A percentile compares a stretch with the other conserved stretches of the same genome.
These are phyloP conservation scores for Hypena proboscidalis DNA, from an alignment of 2,888 invertebrate genomes.

Conservation along the genomic window DNA sequence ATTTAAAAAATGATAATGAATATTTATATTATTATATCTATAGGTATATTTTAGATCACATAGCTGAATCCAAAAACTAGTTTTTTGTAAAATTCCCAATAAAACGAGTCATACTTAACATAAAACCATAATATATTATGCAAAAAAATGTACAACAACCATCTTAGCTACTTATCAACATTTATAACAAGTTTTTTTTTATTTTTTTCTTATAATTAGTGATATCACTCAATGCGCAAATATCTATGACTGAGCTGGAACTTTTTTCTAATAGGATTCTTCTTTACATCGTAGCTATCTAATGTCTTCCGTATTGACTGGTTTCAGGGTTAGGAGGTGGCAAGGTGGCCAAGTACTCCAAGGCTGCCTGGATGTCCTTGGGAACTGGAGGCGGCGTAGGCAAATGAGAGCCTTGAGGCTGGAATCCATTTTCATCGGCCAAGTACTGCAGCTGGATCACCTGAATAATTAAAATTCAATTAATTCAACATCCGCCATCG, in stretches of 20 bases:
- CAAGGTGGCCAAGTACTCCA: conserved; percentile 87
- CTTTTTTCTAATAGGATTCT: conserved; percentile 5
- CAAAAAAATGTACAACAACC: conserved; percentile 25
- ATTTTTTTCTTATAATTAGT: conserved; percentile 8
- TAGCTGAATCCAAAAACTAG: conserved; percentile 13
- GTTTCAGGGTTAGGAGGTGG: conserved; percentile 78
- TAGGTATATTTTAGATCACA: too few species aligned
- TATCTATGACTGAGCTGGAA: conserved; percentile 16
- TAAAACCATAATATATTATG: conserved; percentile 35
- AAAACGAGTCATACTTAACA: conserved; percentile 30
- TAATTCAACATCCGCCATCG: too few species aligned
- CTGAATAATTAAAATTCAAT: conserved; percentile 51
- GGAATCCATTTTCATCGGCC: conserved; percentile 91
- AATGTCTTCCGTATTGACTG: conserved; percentile 49
- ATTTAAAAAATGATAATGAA: too few species aligned
- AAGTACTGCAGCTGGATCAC: conserved; percentile 87
- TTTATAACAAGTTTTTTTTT: conserved; percentile 19
- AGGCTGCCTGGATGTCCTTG: conserved; percentile 87
- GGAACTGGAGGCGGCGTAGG: conserved; percentile 89
- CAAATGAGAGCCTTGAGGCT: conserved; percentile 87
- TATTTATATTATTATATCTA: too few species aligned
- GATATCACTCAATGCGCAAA: conserved; percentile 4
- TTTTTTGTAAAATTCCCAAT: conserved; percentile 26
- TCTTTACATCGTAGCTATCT: conserved; percentile 4
- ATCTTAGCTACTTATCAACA: conserved; percentile 18